Evolutionary conservation across 1,140 invertebrate genomes (phyloP), one percentile per base, ranked within the genome.

Genomic region (Eupristina koningsbergeri): DNA sequence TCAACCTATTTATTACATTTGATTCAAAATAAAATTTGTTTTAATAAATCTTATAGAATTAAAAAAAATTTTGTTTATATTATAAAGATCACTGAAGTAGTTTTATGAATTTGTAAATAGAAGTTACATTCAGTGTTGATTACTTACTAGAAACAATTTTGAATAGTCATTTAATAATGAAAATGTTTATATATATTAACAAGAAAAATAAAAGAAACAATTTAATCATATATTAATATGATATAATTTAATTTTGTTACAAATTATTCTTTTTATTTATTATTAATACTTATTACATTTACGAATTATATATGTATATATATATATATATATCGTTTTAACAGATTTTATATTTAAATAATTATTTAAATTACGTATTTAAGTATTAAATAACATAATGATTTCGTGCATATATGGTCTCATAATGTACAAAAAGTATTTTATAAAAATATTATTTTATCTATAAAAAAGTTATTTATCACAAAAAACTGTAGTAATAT

Each of bases 391-490:
- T 39, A 69, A 69, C 67, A 41, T 26, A 71, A 71, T 7, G 36
- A 36, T 39, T 39, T 39, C 22, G 26, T 50, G 45, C 41, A 74
- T 6, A 50, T 17, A 50, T 74, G 13, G 31, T 36, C 29, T 76
- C 6, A 76, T 50, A 81, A 58, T 75, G 80, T 81, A 81, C 53
- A 81, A 81, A 75, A 74, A 47, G 58, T 75, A 31, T 81, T 81
- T 81, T 74, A 75, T 75, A 81, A 81, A 81, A 75, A 75, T 41
- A 36, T 61, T 61, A 75, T n/a, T 75, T 15, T 31, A 75, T 75
- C 47, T n/a, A n/a, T 74, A 31, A 50, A 74, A 50, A n/a, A 50
- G 34, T 74, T 11, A 29, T 34, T 74, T 50, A 74, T 75, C 45
- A 34, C 47, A 31, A 31, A 75, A 50, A 31, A 19, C 13, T n/a